Conservation (phyloP, 2,113 vertebrate genomes). For the Megaleporinus macrocephalus region DNA sequence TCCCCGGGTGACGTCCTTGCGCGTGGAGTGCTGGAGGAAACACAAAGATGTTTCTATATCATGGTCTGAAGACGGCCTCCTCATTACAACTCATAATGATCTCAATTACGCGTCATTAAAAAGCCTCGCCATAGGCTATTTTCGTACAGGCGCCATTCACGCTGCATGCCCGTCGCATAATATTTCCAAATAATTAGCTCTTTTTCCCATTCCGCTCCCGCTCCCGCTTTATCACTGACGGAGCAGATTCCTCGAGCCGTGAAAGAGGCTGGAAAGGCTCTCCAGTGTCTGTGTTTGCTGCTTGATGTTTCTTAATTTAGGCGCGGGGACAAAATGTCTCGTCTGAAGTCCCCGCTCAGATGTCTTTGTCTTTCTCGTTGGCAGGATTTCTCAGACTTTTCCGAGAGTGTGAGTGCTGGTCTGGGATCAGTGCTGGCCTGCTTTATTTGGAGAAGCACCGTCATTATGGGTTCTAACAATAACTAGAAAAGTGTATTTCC, state of each 20-base stretch:
- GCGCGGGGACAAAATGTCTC: not conserved
- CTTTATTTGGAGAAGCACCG: too few relatives aligned
- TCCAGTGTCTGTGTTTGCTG: not conserved
- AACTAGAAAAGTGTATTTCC: too few relatives aligned
- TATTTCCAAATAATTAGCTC: conserved; percentile 70
- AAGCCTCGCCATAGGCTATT: conserved; percentile 2
- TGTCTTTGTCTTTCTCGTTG: not conserved
- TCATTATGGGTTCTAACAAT: too few relatives aligned
- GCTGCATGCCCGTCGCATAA: conserved; percentile 66
- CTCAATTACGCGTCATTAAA: conserved; percentile 78
- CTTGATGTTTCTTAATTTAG: not conserved
- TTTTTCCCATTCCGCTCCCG: conserved; percentile 51
- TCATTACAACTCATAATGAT: conserved; percentile 72
- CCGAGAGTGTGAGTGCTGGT: not conserved
- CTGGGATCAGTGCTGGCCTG: not conserved
- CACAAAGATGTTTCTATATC: conserved; percentile 28
- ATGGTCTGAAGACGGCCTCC: conserved; percentile 44
- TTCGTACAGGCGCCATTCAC: not conserved
- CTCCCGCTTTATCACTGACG: not conserved
- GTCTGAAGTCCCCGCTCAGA: not conserved
- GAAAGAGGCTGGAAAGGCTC: not conserved
- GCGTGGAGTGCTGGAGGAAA: not conserved
- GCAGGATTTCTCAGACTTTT: not conserved
- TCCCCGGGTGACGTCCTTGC: not conserved
- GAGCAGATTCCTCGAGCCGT: not conserved